Evolutionary conservation across 2,888 invertebrate genomes (phyloP).

Genomic region (Poecilobothrus nobilitatus): DNA sequence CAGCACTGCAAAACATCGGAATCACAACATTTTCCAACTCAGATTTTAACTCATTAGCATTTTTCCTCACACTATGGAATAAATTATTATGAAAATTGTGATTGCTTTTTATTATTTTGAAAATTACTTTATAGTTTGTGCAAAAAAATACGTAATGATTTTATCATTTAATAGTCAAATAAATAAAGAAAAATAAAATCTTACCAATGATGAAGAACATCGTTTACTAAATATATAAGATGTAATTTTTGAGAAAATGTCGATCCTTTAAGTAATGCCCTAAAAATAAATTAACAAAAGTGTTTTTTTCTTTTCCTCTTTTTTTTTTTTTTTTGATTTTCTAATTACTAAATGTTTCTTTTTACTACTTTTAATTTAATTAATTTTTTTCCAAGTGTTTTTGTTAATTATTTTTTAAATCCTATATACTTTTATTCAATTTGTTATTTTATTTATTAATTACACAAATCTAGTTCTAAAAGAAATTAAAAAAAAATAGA

Average conservation of each 20-base stretch:
- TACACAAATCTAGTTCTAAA: not conserved
- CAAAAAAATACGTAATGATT: too few species aligned
- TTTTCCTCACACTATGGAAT: conserved; percentile 80
- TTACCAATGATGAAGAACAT: conserved; percentile 96
- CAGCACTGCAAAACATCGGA: conserved; percentile 95
- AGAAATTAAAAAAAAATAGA: conserved; percentile 2
- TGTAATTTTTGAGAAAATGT: conserved; percentile 89
- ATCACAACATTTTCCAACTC: conserved; percentile 92
- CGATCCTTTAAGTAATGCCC: conserved; percentile 54
- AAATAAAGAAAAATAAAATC: conserved; percentile 35
- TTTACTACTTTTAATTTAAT: conserved; percentile 22
- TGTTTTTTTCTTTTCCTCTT: conserved; percentile 33
- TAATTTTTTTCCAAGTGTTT: conserved; percentile 26
- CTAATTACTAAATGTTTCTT: conserved; percentile 11
- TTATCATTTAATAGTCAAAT: conserved; percentile 5
- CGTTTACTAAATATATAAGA: conserved; percentile 97
- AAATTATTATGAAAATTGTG: conserved; percentile 16
- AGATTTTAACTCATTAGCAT: conserved; percentile 85
- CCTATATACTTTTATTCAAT: conserved; percentile 11
- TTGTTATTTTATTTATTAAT: conserved; percentile 11
- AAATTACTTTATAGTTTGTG: too few species aligned
- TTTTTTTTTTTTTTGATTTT: conserved; percentile 15
- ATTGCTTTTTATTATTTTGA: not conserved
- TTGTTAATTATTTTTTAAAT: conserved; percentile 9
- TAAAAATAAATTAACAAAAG: conserved; percentile 45